Evolutionary conservation across 2,113 vertebrate species (phyloP).

Genomic region (Amazona vittata): DNA sequence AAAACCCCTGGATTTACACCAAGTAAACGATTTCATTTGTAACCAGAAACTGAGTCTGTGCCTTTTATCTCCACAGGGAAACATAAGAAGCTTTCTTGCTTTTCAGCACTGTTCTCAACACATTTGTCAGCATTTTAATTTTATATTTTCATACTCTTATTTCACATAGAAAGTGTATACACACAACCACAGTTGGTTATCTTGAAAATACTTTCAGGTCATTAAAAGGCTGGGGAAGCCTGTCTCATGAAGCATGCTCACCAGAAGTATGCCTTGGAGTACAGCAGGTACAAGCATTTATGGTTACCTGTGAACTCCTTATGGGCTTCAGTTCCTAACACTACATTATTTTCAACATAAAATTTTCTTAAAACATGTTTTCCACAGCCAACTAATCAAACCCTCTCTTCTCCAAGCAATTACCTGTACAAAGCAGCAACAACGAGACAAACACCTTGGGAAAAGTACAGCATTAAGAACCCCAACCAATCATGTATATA

Average conservation of each 20-base stretch:
- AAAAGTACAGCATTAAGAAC: neutral
- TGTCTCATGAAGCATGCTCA: neutral
- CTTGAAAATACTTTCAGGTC: neutral
- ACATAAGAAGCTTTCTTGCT: neutral
- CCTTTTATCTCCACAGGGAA: neutral
- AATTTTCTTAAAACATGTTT: neutral
- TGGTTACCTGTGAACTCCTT: neutral
- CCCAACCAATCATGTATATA: accelerated
- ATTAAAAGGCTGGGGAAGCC: neutral
- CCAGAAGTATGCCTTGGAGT: neutral
- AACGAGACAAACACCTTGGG: neutral
- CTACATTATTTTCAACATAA: neutral
- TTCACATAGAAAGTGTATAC: neutral
- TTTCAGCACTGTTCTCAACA: neutral
- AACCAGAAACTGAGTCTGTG: too few species aligned
- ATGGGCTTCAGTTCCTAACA: neutral
- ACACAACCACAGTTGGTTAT: neutral
- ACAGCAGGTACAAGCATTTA: neutral
- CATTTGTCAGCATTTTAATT: neutral
- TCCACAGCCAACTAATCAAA: neutral
- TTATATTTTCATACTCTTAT: neutral
- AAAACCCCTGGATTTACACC: too few species aligned
- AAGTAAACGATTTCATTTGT: too few species aligned
- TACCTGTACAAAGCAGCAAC: neutral
- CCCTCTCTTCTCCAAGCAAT: neutral